A percentile compares a stretch with the other conserved stretches of the same genome.
phyloP scores from a whole-genome alignment of 1,140 invertebrate species.

The Thaumetopoea pityocampa region DNA sequence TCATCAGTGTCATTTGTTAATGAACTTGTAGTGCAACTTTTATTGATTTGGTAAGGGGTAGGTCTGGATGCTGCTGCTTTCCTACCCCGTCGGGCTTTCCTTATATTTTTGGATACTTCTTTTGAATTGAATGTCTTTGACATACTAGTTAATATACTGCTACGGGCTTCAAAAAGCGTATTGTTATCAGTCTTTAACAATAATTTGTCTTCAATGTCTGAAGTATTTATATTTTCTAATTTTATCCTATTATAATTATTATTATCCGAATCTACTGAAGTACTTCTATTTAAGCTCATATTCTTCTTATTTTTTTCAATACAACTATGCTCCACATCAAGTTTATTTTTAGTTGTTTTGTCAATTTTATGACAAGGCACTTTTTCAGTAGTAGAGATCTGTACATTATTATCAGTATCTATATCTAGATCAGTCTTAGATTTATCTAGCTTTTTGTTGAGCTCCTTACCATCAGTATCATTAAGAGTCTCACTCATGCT shows the following conservation, averaged over 20 bases:
- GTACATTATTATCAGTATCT: constrained; percentile 72
- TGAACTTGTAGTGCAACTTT: constrained; percentile 38
- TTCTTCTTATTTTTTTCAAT: constrained; percentile 59
- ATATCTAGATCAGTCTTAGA: constrained; percentile 70
- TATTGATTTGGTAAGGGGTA: constrained; percentile 21
- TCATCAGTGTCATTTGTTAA: constrained; percentile 47
- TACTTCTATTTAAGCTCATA: constrained; percentile 71
- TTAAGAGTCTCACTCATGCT: constrained; percentile 77
- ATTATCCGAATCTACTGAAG: constrained; percentile 72
- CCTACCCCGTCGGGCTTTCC: constrained; percentile 57
- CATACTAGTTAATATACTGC: constrained; percentile 71
- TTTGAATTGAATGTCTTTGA: constrained; percentile 70
- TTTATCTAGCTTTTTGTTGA: constrained; percentile 72
- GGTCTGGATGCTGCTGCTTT: constrained; percentile 43
- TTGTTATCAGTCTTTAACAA: constrained; percentile 67
- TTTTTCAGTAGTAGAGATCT: constrained; percentile 71
- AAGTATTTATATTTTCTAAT: constrained; percentile 64
- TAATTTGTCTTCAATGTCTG: constrained; percentile 63
- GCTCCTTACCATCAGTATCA: constrained; percentile 66
- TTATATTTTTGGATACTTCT: constrained; percentile 66
- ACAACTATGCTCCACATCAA: constrained; percentile 53
- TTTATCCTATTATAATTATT: constrained; percentile 74
- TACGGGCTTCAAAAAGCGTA: constrained; percentile 66
- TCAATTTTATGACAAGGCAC: constrained; percentile 69
- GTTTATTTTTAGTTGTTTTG: constrained; percentile 56